Percentiles rank a stretch among this genome's conserved stretches.
Evolutionary conservation across 1,140 invertebrate species (phyloP).

Genomic region (Caerostris darwini): DNA sequence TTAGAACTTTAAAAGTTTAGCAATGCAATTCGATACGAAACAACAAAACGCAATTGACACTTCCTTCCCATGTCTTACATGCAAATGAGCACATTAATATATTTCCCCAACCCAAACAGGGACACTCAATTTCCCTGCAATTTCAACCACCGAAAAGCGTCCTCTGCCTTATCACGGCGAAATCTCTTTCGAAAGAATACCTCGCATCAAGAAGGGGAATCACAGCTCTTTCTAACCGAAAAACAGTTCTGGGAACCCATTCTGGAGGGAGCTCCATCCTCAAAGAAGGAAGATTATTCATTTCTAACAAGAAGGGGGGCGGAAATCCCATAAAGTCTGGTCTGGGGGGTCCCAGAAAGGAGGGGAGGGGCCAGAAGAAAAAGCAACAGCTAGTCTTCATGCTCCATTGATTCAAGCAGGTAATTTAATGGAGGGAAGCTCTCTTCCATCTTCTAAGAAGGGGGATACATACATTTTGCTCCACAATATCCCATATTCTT

Average conservation of each 20-base stretch:
- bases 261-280: background rate
- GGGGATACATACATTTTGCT: slow-evolving; percentile 35
- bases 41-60: too few relatives aligned
- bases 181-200: background rate
- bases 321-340: slow-evolving; percentile 58
- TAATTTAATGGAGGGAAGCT: slow-evolving; percentile 38
- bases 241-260: slow-evolving; percentile 7
- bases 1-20: too few relatives aligned
- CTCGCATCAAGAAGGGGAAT: background rate
- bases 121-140: background rate
- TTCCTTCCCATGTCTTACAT: background rate
- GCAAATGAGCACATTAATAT: slow-evolving; percentile 27
- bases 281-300: slow-evolving; percentile 48
- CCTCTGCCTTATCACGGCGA: background rate
- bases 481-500: slow-evolving; percentile 61
- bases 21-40: too few relatives aligned
- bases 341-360: background rate
- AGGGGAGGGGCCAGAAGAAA: background rate
- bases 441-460: background rate
- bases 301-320: slow-evolving; percentile 22
- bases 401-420: slow-evolving; percentile 61
- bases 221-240: slow-evolving; percentile 14
- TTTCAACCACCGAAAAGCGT: background rate
- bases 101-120: background rate
- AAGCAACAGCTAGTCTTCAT: slow-evolving; percentile 58